A percentile compares a stretch with the other conserved stretches of the same genome.
Evolutionary conservation across 2,797 vertebrate species (phyloP).

Genomic region (Orientallactaga sibirica): DNA sequence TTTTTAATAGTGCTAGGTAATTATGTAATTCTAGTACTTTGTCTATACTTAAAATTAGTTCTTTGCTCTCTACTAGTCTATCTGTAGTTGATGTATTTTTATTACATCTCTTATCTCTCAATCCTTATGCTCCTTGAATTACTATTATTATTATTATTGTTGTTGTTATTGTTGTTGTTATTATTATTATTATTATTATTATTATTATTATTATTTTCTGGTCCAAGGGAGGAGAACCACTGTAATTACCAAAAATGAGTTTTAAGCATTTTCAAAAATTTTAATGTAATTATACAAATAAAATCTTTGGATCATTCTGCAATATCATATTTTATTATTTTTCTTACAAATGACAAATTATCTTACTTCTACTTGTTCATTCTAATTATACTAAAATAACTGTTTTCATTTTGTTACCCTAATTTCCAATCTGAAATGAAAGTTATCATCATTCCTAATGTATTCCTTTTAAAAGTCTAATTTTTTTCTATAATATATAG

Average conservation of each 20-base stretch:
- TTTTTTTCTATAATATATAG: background rate
- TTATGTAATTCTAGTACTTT: conserved; percentile 1
- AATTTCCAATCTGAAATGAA: background rate
- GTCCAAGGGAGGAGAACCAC: background rate
- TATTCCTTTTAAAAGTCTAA: background rate
- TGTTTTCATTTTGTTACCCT: background rate
- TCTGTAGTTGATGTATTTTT: background rate
- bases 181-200: background rate
- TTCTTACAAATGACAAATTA: background rate
- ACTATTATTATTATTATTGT: background rate
- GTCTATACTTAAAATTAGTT: background rate
- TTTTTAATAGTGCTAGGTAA: background rate
- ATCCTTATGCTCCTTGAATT: background rate
- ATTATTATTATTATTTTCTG: background rate
- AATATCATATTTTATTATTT: background rate
- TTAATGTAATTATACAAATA: background rate
- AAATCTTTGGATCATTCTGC: conserved; percentile 11
- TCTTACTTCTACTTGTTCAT: background rate
- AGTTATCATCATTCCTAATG: background rate
- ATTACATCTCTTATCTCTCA: background rate
- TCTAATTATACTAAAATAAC: background rate
- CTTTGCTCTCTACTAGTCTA: background rate
- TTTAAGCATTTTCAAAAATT: too few species aligned
- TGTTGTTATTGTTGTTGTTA: background rate
- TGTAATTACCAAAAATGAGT: background rate